Evolutionary conservation across 2,113 vertebrate genomes (phyloP).

Genomic region (Pseudopodoces humilis): DNA sequence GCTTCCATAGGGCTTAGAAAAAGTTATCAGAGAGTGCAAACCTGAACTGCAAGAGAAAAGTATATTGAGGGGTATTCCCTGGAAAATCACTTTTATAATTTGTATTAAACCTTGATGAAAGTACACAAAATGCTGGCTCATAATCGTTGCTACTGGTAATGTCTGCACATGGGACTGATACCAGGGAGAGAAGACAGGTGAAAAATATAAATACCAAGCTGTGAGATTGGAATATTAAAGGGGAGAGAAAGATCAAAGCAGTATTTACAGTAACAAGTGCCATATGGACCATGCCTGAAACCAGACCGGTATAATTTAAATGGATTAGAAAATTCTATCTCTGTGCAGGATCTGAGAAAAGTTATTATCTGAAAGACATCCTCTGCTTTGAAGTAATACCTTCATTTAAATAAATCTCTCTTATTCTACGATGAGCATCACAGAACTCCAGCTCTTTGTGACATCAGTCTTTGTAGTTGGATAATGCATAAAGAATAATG

Average conservation of each 20-base stretch:
- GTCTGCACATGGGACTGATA: neutral
- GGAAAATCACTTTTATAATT: neutral
- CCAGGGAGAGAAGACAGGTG: neutral
- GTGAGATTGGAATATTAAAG: neutral
- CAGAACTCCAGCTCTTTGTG: neutral
- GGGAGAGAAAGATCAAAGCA: neutral
- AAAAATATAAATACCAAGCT: neutral
- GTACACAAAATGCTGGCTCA: neutral
- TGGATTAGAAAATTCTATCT: neutral
- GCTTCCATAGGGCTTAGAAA: neutral
- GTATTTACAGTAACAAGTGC: neutral
- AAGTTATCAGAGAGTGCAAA: neutral
- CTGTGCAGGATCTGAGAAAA: neutral
- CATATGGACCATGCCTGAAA: neutral
- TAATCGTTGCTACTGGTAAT: neutral
- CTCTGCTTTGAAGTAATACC: neutral
- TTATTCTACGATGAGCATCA: neutral
- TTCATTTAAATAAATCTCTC: slow-evolving; percentile 12
- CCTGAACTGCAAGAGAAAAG: neutral
- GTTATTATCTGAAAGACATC: neutral
- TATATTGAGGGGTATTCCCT: neutral
- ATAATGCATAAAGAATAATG: neutral
- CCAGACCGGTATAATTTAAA: neutral
- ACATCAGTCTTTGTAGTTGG: neutral
- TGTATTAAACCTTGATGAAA: neutral